Evolutionary conservation across 2,113 vertebrate genomes (phyloP).

Genomic region (Elachura formosa): DNA sequence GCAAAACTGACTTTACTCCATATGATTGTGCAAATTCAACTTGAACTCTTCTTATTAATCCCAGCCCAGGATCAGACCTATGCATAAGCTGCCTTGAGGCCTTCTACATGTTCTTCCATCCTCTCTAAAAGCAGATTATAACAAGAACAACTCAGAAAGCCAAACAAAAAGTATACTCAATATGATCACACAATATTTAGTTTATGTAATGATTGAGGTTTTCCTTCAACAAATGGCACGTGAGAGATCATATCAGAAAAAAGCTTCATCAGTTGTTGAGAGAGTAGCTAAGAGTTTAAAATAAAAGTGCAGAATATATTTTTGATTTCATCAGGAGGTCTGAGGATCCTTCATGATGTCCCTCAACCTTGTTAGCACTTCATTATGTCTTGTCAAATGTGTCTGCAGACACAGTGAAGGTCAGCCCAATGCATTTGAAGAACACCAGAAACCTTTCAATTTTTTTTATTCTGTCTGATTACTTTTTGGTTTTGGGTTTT

Average conservation of each 20-base stretch:
- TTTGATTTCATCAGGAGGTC: neutral
- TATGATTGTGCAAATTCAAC: neutral
- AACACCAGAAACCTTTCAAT: neutral
- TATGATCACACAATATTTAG: accelerated
- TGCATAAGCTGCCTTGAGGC: neutral
- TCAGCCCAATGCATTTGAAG: neutral
- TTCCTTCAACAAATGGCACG: neutral
- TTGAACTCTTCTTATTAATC: neutral
- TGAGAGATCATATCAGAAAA: neutral
- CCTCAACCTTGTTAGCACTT: neutral
- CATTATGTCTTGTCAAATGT: neutral
- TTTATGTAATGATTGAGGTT: neutral
- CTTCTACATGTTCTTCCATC: neutral
- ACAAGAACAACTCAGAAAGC: neutral
- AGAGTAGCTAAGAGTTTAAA: neutral
- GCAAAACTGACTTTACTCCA: neutral
- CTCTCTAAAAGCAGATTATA: neutral
- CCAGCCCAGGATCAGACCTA: neutral
- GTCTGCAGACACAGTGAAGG: accelerated
- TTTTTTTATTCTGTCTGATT: neutral
- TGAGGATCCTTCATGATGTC: neutral
- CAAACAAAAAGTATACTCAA: neutral
- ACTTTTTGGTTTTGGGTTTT: no score
- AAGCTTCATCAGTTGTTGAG: neutral
- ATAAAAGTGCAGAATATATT: neutral